Evolutionary conservation across 2,888 invertebrate genomes (phyloP).

Genomic region (Stenodera caucasica): DNA sequence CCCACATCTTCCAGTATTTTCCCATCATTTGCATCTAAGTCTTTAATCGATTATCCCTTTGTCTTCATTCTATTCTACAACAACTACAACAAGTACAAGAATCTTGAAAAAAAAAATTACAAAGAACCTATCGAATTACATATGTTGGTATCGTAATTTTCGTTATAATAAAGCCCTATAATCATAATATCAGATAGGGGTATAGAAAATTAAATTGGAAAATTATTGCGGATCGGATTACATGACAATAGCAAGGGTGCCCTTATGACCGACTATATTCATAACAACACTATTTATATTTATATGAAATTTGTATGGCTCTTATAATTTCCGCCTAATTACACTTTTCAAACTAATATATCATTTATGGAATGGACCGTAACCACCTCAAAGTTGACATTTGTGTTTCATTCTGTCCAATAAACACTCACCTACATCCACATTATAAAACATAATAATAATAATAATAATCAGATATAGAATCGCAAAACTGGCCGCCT

Average conservation of each 20-base stretch:
- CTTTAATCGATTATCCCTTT: conserved; percentile 15
- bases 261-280: conserved; percentile 13
- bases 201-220: conserved; percentile 17
- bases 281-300: too few relatives aligned
- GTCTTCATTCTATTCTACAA: not conserved
- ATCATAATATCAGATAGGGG: conserved; percentile 14
- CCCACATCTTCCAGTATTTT: conserved; percentile 20
- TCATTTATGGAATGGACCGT: conserved; percentile 20
- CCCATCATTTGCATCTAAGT: conserved; percentile 21
- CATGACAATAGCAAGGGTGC: conserved; percentile 10
- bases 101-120: conserved; percentile 10
- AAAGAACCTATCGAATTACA: conserved; percentile 17
- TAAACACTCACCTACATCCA: conserved; percentile 29
- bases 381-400: conserved; percentile 22
- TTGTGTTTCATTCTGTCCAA: conserved; percentile 12
- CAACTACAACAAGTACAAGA: not conserved
- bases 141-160: conserved; percentile 9
- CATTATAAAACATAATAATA: not conserved
- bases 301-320: too few relatives aligned
- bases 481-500: conserved; percentile 28
- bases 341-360: conserved; percentile 10
- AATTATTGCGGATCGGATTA: conserved; percentile 20
- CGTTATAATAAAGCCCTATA: not conserved
- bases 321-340: conserved; percentile 22
- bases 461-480: too few relatives aligned